Evolutionary conservation across 2,888 invertebrate genomes (phyloP).

Genomic region (Itoplectis maculator): DNA sequence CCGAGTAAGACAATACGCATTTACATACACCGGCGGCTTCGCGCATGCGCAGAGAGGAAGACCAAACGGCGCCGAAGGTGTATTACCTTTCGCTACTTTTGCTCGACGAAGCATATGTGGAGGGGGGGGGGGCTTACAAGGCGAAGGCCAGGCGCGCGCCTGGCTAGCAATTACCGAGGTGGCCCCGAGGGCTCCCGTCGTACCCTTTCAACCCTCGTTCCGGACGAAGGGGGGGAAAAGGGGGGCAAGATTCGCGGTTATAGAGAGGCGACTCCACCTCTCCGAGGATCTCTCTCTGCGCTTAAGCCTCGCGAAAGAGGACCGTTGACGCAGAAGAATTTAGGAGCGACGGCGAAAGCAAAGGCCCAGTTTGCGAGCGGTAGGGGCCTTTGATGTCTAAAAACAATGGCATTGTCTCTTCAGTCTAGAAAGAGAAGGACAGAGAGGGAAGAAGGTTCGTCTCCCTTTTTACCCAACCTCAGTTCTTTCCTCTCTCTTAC

Average conservation of each 20-base stretch:
- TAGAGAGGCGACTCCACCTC: slow-evolving; percentile 30
- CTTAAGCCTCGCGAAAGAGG: slow-evolving; percentile 71
- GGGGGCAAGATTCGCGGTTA: slow-evolving; percentile 49
- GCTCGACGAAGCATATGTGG: slow-evolving; percentile 64
- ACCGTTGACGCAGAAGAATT: slow-evolving; percentile 84
- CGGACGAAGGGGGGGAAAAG: slow-evolving; percentile 69
- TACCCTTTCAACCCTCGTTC: slow-evolving; percentile 53
- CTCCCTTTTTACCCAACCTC: slow-evolving; percentile 65
- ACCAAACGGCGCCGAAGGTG: slow-evolving; percentile 35
- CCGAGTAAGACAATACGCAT: slow-evolving; percentile 83
- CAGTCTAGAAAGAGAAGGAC: slow-evolving; percentile 83
- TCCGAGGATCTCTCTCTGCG: too few species aligned
- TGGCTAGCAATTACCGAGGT: slow-evolving; percentile 80
- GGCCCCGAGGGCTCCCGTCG: slow-evolving; percentile 76
- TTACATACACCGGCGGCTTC: slow-evolving; percentile 77
- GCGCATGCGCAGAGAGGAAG: slow-evolving; percentile 33
- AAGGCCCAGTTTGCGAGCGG: slow-evolving; percentile 83
- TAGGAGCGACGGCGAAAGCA: slow-evolving; percentile 84
- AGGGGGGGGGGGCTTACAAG: slow-evolving; percentile 64
- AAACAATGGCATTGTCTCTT: slow-evolving; percentile 85
- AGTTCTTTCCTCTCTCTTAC: slow-evolving; percentile 59
- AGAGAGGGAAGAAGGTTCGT: slow-evolving; percentile 75
- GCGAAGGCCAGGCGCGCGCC: slow-evolving; percentile 67
- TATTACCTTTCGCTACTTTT: slow-evolving; percentile 49
- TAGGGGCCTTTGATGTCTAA: slow-evolving; percentile 84